Evolutionary conservation across 1,140 invertebrate genomes (phyloP), one percentile per base, ranked within the genome.

Genomic region (Vanessa atalanta): DNA sequence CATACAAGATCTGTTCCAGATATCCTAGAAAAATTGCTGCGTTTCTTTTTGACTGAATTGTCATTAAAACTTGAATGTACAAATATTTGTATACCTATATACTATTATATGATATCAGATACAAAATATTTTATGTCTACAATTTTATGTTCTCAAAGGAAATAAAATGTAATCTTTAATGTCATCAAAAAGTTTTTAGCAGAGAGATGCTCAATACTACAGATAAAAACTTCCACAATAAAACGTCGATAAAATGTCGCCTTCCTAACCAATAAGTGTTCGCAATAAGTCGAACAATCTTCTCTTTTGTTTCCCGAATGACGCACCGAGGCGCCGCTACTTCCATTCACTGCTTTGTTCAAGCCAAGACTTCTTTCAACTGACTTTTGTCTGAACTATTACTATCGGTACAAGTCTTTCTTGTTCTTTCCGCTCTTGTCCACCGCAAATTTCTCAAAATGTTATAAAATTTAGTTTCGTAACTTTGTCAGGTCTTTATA

Each of bases 201-300:
- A 11, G 53, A 15, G 23, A 57, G 50, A 57, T 47, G 8, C 14
- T 53, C 31, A 53, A 60, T 14, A 20, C 16, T 48, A 48, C 20
- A 15, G 53, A 68, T 68, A 57, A 68, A 68, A 68, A 69, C 66
- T 69, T 69, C 55, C 14, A 69, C 53, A 57, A 14, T 69, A 69
- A 47, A 69, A 69, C 50, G 43, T 50, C 55, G 53, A 69, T 69
- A 69, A 69, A 60, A 57, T 20, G 20, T 60, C 57, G 57, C 57
- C 23, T 61, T 60, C 53, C 66, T 57, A 69, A 69, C 66, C 66
- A 69, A 69, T 69, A 69, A 69, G 53, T 69, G 66, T 60, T 60
- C 53, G 66, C 53, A 69, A 69, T 60, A 69, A 69, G 37, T 69
- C 57, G 66, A 69, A 69, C 43, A 69, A 60, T 60, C 66, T 14